These are phyloP conservation scores for Drepana arcuata DNA, from an alignment of 1,140 invertebrate species.

Conservation along the genomic window DNA sequence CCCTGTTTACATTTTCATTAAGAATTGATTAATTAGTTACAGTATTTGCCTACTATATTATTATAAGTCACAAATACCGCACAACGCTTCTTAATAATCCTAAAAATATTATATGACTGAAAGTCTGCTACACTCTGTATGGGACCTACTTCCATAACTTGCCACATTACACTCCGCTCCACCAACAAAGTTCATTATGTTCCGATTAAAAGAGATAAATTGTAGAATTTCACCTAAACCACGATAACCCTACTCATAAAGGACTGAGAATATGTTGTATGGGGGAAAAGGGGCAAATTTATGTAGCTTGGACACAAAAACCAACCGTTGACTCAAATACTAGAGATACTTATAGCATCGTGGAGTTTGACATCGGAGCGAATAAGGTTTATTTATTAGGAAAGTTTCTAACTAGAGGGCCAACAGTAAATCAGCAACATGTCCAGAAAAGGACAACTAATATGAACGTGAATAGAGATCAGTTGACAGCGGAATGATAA, in stretches of 20 bases:
- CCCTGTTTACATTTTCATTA: no score
- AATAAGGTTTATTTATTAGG: slow-evolving; percentile 60
- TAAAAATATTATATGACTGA: no score
- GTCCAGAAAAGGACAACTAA: slow-evolving; percentile 39
- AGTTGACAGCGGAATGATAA: slow-evolving; percentile 13
- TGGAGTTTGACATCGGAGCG: slow-evolving; percentile 45
- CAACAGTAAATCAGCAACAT: slow-evolving; percentile 47
- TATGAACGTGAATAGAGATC: slow-evolving; percentile 19
- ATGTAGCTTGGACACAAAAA: slow-evolving; percentile 47
- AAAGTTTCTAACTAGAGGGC: slow-evolving; percentile 48
- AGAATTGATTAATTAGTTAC: no score
- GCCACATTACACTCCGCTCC: no score
- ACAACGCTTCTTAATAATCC: no score
- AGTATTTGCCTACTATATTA: no score
- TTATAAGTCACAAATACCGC: no score
- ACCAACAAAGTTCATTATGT: slow-evolving; percentile 36
- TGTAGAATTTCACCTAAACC: slow-evolving; percentile 27
- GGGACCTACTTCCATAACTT: no score
- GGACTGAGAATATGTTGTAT: slow-evolving; percentile 39
- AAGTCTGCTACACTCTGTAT: no score
- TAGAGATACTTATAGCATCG: slow-evolving; percentile 34
- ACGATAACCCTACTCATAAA: slow-evolving; percentile 52
- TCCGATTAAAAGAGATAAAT: slow-evolving; percentile 50
- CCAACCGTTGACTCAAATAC: slow-evolving; percentile 26
- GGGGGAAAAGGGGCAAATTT: slow-evolving; percentile 47